Evolutionary conservation across 2,888 invertebrate species (phyloP), one percentile per base, ranked within the genome.

Genomic region (Drosophila melanocephala): DNA sequence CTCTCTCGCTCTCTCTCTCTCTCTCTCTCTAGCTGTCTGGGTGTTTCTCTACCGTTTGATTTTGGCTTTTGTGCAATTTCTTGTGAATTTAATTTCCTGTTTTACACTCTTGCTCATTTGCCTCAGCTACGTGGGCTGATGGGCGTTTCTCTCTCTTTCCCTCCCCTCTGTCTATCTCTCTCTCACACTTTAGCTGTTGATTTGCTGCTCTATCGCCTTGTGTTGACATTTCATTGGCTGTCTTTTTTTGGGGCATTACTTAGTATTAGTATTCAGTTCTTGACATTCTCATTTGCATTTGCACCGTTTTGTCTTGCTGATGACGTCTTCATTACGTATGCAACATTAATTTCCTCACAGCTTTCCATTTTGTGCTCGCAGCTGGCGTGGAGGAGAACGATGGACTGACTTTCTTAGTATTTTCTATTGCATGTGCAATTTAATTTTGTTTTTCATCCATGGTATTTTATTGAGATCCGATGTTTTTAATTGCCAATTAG

Each of bases 1-100:
- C n/a, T 72, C 19, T 7, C 35, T 26, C 39, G 28, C 10, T 7
- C 19, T 9, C 9, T 39, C 19, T 19, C 16, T 52, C 30, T 22
- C 26, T 30, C 1, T 7, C 14, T 26, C 30, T 28, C 30, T 30
- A 7, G 4, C 7, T 47, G 16, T 16, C 1, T 47, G 16, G 26
- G 0, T 47, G 26, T 47, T 26, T 52, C 33, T 32, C 22, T 5
- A 3, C 19, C 28, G 51, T 47, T 47, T 47, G 60, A 53, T 59
- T 71, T 65, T 51, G 57, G 60, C 75, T 64, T 71, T 72, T 80
- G 81, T 85, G 83, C 80, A 76, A 80, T 83, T 88, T 83, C 84
- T 86, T 72, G 78, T 88, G 81, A 86, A 85, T 85, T 85, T 88
- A 85, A 85, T 88, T 85, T 85, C 85, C 89, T 85, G 84, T 77